Base-by-base conservation (phyloP, 2,113 vertebrate genomes). In the Morphnarchus princeps region DNA sequence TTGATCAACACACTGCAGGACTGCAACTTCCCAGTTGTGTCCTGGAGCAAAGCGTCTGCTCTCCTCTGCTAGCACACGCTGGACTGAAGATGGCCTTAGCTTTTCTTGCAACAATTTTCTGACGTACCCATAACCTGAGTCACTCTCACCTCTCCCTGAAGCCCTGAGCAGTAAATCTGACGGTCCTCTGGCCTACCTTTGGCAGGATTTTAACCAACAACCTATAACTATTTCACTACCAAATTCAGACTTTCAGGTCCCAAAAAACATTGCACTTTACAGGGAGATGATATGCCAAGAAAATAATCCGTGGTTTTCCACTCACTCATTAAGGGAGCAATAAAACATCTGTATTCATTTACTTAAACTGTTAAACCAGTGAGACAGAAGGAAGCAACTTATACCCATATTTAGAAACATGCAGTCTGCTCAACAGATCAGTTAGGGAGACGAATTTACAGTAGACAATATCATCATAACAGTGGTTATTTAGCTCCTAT, bases 311-410 rank as follows among this genome's bases (percentile, higher is more conserved):
- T 26, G 54, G 16, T 90, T 94, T 92, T 91, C 95, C 62, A 82
- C 57, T 90, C 4, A 1, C 7, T 94, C 80, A 82, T 93, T 96
- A 89, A 65, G 36, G 71, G 36, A 89, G 54, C 76, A 95, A 65
- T 93, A 76, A 94, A 93, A 89, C 76, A 94, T 87, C 80, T 94
- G 80, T 71, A 81, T 84, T 94, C 86, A 50, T 87, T 95, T 86
- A 93, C 77, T 84, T 87, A 62, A 82, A 78, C 80, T 74, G 36
- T 90, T 84, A 89, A 91, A 70, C 67, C 49, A 83, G 52, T 15
- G 57, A 96, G 81, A 85, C 45, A 94, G 90, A 93, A 92, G 82
- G 76, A 93, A 92, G 67, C 7, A 0, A 72, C 82, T 90, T 92
- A 82, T 8, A 92, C 6, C 43, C 90, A 13, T 74, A 78, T 38